These are phyloP conservation scores for Phyllotreta striolata DNA, from an alignment of 2,888 invertebrate genomes.

Conservation along the genomic window DNA sequence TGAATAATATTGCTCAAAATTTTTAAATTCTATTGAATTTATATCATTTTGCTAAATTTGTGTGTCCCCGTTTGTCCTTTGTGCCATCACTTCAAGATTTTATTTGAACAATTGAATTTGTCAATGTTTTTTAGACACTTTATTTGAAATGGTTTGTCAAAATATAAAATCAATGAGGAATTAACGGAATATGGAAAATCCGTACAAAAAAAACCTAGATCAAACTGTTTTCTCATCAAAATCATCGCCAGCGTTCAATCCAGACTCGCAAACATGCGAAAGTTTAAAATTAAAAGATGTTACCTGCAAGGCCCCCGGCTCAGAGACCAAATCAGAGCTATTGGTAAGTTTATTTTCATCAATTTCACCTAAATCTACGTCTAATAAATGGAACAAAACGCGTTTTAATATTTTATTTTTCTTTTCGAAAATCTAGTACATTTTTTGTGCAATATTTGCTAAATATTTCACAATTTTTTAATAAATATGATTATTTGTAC, in stretches of 20 bases:
- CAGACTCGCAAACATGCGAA: too few species aligned
- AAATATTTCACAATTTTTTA: conserved; percentile 1
- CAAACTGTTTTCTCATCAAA: not conserved
- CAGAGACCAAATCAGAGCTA: too few species aligned
- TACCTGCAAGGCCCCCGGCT: too few species aligned
- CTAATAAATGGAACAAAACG: too few species aligned
- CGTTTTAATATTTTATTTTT: too few species aligned
- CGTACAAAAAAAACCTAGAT: conserved; percentile 37
- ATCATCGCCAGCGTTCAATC: too few species aligned
- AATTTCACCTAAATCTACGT: too few species aligned
- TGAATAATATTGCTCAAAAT: conserved; percentile 2
- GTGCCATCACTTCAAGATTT: conserved; percentile 19
- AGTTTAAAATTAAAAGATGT: too few species aligned
- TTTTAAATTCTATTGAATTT: not conserved
- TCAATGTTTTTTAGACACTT: conserved; percentile 38
- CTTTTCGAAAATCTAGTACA: too few species aligned
- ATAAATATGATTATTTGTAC: too few species aligned
- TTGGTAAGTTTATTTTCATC: too few species aligned
- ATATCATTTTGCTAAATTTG: not conserved
- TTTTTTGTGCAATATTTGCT: conserved; percentile 24
- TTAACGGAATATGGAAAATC: conserved; percentile 46
- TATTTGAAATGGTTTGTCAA: conserved; percentile 46
- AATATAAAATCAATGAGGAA: conserved; percentile 40
- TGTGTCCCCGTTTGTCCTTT: not conserved
- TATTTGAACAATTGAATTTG: conserved; percentile 49